Conservation (phyloP, 2,113 vertebrate genomes). For the Herpetotheres cachinnans region DNA sequence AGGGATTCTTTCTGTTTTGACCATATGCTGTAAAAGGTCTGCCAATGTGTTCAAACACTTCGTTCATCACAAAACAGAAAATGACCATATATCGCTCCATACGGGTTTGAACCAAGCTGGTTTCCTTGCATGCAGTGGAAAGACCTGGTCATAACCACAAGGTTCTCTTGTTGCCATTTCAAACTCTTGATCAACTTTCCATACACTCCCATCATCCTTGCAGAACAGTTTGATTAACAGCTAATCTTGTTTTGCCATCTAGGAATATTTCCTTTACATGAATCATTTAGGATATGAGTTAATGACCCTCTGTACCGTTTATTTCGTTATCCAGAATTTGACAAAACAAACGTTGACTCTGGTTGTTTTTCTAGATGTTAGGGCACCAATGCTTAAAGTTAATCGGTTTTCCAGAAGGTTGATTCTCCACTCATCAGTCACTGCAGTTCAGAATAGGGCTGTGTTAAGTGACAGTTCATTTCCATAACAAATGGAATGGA, state of each 20-base stretch:
- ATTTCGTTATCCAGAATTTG: background rate
- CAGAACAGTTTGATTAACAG: background rate
- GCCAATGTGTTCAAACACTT: background rate
- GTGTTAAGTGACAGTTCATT: background rate
- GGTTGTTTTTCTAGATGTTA: background rate
- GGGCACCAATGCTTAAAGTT: background rate
- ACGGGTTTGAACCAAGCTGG: background rate
- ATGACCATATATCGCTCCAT: background rate
- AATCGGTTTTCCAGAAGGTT: background rate
- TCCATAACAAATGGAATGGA: constrained; percentile 8
- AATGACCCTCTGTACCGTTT: background rate
- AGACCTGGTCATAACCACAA: background rate
- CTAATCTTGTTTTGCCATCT: background rate
- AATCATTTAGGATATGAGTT: background rate
- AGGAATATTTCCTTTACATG: background rate
- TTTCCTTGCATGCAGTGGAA: background rate
- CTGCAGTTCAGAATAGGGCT: background rate
- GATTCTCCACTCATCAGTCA: background rate
- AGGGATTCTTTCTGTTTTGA: background rate
- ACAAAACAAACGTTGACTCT: background rate
- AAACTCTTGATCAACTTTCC: background rate
- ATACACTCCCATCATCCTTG: background rate
- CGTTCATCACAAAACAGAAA: background rate
- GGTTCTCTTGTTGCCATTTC: background rate
- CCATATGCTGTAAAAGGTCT: background rate